A percentile compares a stretch with the other conserved stretches of the same genome.
Conservation (phyloP, 2,888 invertebrate genomes). For the Drosophila subquinaria region DNA sequence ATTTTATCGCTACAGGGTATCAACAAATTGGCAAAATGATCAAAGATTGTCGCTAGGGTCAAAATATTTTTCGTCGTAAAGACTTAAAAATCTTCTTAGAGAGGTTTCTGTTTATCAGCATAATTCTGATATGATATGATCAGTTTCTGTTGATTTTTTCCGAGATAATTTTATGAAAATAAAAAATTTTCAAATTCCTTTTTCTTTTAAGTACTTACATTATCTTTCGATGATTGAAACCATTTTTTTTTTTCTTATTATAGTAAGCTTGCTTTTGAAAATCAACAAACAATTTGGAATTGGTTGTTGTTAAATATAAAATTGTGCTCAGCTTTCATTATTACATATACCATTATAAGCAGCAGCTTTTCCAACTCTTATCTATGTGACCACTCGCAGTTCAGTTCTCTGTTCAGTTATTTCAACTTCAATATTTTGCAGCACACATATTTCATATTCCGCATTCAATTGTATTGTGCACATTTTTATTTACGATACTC, state of each 20-base stretch:
- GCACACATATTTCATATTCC: conserved; percentile 51
- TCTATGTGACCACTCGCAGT: conserved; percentile 39
- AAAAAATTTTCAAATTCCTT: not conserved
- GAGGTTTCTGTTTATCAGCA: no score
- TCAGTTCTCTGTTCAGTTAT: not conserved
- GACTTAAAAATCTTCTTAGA: conserved; percentile 8
- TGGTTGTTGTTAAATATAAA: not conserved
- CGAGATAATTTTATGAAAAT: not conserved
- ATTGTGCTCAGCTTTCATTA: not conserved
- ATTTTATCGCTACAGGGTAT: not conserved
- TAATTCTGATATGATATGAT: not conserved
- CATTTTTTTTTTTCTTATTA: not conserved
- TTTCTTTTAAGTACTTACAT: not conserved
- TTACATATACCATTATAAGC: conserved; percentile 21
- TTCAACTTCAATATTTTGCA: conserved; percentile 31
- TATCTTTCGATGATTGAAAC: not conserved
- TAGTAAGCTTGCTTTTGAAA: not conserved
- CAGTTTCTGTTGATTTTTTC: not conserved
- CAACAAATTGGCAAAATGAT: not conserved
- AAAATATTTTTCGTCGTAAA: not conserved
- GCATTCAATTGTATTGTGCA: conserved; percentile 46
- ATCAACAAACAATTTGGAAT: not conserved
- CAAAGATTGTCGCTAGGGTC: not conserved
- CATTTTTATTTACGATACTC: conserved; percentile 45
- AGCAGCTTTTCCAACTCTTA: conserved; percentile 33